Conservation (phyloP, 2,797 vertebrate species). For the Ficedula albicollis region DNA sequence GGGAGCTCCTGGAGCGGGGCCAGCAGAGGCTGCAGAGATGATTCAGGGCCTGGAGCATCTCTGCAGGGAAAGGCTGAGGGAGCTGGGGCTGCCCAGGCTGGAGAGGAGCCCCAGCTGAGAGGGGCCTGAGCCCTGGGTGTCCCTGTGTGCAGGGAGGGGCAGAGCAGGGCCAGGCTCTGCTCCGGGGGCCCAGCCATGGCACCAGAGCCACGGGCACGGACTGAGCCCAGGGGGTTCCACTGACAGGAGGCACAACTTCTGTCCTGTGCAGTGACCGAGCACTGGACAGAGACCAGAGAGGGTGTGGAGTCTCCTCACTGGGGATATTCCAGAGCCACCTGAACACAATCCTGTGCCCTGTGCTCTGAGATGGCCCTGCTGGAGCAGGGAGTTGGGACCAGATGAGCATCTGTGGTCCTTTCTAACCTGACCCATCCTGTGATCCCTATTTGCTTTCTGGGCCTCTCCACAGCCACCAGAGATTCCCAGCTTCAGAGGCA, state of each 20-base stretch:
- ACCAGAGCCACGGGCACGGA: neutral
- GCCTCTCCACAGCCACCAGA: neutral
- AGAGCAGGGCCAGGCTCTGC: neutral
- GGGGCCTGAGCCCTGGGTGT: neutral
- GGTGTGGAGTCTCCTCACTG: neutral
- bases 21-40: too few relatives aligned
- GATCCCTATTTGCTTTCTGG: neutral
- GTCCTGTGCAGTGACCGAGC: accelerated
- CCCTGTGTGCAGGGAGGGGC: neutral
- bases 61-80: too few relatives aligned
- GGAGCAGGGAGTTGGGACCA: neutral
- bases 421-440: neutral
- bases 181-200: neutral
- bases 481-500: neutral
- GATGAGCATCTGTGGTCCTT: neutral
- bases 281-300: too few relatives aligned
- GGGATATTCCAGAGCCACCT: neutral
- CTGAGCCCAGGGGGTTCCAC: neutral
- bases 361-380: neutral
- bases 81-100: neutral
- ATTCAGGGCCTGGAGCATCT: too few relatives aligned
- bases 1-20: too few relatives aligned
- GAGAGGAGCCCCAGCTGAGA: neutral
- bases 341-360: neutral
- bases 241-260: neutral